phyloP scores from a whole-genome alignment of 2,888 invertebrate species.

The Noctua fimbriata region DNA sequence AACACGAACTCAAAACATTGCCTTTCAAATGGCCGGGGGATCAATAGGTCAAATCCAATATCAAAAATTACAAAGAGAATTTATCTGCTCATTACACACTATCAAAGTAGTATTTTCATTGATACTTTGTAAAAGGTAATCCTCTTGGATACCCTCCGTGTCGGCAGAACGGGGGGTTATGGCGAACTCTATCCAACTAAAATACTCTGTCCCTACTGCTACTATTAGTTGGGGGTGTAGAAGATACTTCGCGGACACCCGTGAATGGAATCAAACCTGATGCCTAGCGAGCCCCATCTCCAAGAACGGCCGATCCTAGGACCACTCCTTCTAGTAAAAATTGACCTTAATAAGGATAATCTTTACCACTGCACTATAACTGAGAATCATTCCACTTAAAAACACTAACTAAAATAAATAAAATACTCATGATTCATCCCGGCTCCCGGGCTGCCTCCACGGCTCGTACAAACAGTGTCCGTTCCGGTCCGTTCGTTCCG shows the following conservation, averaged over 20 bases:
- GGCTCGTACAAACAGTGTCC: constrained; percentile 74
- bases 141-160: background rate
- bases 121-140: background rate
- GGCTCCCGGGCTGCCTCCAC: constrained; percentile 40
- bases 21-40: background rate
- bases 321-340: background rate
- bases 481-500: constrained; percentile 84
- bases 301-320: background rate
- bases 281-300: background rate
- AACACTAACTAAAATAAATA: background rate
- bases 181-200: background rate
- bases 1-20: background rate
- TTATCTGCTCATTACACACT: background rate
- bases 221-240: background rate
- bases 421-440: background rate
- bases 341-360: background rate
- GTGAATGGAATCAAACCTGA: background rate
- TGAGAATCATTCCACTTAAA: background rate
- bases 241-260: background rate
- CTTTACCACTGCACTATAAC: background rate
- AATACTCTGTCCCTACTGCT: background rate
- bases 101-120: background rate
- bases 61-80: background rate
- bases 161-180: background rate
- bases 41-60: background rate